Evolutionary conservation across 2,113 vertebrate species (phyloP).

Genomic region (Tetrax tetrax): DNA sequence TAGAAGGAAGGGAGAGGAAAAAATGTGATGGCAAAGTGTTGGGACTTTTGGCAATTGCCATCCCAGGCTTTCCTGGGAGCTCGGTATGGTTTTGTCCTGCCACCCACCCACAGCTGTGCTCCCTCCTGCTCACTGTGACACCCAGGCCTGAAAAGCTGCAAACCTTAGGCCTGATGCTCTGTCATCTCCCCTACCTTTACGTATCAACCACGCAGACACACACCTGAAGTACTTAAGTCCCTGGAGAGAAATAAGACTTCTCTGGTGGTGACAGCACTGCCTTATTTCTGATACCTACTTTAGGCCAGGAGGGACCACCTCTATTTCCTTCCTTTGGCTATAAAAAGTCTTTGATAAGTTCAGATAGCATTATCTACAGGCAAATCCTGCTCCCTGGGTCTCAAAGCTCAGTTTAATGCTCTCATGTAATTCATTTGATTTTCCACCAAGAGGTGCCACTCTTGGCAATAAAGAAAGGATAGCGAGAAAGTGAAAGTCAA

Average conservation of each 20-base stretch:
- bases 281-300: background rate
- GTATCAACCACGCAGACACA: background rate
- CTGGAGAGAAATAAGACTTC: background rate
- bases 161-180: background rate
- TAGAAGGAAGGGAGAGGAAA: background rate
- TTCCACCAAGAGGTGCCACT: background rate
- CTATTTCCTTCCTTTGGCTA: background rate
- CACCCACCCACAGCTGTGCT: background rate
- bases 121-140: background rate
- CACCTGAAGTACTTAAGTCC: background rate
- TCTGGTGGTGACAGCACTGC: background rate
- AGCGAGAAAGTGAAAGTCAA: background rate
- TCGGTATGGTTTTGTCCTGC: background rate
- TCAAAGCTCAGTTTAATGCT: background rate
- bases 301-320: background rate
- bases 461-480: background rate
- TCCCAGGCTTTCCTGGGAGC: background rate
- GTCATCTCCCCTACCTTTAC: background rate
- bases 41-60: background rate
- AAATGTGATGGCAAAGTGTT: background rate
- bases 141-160: background rate
- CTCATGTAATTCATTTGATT: background rate
- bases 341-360: background rate
- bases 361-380: background rate
- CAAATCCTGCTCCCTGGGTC: background rate